phyloP scores from a whole-genome alignment of 2,797 vertebrate species.

The Pempheris klunzingeri region DNA sequence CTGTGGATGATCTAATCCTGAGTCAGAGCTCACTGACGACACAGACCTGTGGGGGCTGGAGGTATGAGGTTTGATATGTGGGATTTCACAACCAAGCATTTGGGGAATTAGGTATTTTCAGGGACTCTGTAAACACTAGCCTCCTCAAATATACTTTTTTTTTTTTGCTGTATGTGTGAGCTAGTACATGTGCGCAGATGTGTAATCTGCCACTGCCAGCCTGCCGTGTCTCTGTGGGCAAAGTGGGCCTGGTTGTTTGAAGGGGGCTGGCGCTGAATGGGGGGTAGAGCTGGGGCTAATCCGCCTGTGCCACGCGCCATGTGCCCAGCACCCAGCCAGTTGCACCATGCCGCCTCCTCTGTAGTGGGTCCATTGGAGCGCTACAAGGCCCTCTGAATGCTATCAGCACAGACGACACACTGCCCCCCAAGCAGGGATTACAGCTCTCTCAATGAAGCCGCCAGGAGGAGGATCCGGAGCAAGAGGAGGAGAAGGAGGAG shows the following conservation, averaged over 20 bases:
- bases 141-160: conserved; percentile 51
- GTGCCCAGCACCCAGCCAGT: conserved; percentile 78
- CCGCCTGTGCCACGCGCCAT: conserved; percentile 73
- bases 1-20: conserved; percentile 35
- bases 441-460: conserved; percentile 78
- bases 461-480: conserved; percentile 76
- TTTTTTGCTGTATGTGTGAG: conserved; percentile 48
- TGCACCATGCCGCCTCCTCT: conserved; percentile 73
- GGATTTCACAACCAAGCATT: conserved; percentile 49
- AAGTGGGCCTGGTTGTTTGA: conserved; percentile 69
- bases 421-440: conserved; percentile 85
- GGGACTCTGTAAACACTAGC: conserved; percentile 54
- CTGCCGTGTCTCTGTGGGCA: conserved; percentile 66
- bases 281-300: conserved; percentile 76
- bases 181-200: conserved; percentile 45
- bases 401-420: conserved; percentile 85
- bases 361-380: conserved; percentile 77
- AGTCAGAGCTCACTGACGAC: conserved; percentile 50
- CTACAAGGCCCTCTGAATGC: conserved; percentile 82
- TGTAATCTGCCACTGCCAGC: conserved; percentile 82
- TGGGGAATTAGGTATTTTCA: conserved; percentile 59
- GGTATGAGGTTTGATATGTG: conserved; percentile 44
- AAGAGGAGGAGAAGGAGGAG: conserved; percentile 70
- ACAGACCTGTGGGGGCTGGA: conserved; percentile 34
- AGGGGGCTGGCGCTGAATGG: conserved; percentile 64